These are phyloP conservation scores for Panopea generosa DNA, from an alignment of 2,888 invertebrate genomes.

Conservation along the genomic window DNA sequence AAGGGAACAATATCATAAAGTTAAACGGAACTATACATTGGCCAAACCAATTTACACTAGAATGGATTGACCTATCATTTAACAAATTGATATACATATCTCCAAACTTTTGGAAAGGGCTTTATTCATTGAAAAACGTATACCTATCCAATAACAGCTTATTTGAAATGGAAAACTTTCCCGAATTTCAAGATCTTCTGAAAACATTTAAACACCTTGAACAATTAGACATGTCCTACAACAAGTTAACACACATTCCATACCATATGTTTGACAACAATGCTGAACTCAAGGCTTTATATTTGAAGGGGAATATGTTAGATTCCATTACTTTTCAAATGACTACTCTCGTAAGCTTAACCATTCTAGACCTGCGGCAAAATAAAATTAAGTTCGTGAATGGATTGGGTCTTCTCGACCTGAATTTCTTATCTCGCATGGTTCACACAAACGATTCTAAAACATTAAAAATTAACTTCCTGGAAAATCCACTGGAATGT, in stretches of 20 bases:
- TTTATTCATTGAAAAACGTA: not conserved
- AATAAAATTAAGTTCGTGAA: not conserved
- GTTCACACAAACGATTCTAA: not conserved
- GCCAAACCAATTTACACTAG: too few species aligned
- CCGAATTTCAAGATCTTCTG: not conserved
- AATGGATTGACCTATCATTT: too few species aligned
- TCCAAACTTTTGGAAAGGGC: too few species aligned
- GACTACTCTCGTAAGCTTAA: not conserved
- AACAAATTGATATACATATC: too few species aligned
- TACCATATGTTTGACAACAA: not conserved
- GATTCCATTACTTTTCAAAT: not conserved
- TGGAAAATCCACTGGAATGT: not conserved
- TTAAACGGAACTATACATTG: too few species aligned
- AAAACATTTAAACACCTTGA: not conserved
- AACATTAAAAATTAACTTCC: too few species aligned
- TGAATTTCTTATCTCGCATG: not conserved
- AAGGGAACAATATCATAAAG: too few species aligned
- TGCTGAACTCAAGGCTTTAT: not conserved
- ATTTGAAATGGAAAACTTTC: not conserved
- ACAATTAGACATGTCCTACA: not conserved
- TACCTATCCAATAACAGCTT: not conserved
- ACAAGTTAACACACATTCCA: not conserved
- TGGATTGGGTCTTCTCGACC: too few species aligned
- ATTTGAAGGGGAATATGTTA: not conserved
- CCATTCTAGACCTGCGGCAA: not conserved